These are phyloP conservation scores for Pharmacophagus antenor DNA, from an alignment of 2,888 invertebrate genomes.

Conservation along the genomic window DNA sequence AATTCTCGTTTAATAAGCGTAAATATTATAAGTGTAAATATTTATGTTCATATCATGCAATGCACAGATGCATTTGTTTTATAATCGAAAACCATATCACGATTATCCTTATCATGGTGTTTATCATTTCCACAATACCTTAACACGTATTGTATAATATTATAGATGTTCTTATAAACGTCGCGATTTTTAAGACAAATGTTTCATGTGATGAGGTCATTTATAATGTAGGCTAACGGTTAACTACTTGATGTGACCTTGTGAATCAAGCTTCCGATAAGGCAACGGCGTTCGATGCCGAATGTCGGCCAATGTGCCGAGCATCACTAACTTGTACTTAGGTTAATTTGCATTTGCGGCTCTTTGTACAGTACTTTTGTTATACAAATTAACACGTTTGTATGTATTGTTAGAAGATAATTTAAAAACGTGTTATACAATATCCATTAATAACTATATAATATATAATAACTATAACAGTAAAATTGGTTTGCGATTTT, in stretches of 20 bases:
- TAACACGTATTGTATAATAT: constrained; percentile 2
- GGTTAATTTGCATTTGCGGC: constrained; percentile 24
- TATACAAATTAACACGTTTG: constrained; percentile 8
- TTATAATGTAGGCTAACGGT: constrained; percentile 60
- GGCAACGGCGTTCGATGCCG: constrained; percentile 52
- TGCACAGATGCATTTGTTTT: constrained; percentile 16
- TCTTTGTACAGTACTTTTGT: constrained; percentile 21
- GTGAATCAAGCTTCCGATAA: constrained; percentile 73
- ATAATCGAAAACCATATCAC: constrained; percentile 4
- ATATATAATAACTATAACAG: no score
- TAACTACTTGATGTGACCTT: constrained; percentile 67
- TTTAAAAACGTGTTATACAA: background rate
- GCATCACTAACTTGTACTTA: constrained; percentile 22
- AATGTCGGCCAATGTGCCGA: constrained; percentile 45
- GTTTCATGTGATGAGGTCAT: constrained; percentile 66
- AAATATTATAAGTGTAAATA: background rate
- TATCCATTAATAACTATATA: background rate
- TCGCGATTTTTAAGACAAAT: constrained; percentile 34
- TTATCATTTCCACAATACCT: constrained; percentile 16
- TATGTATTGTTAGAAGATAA: background rate
- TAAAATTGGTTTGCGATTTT: no score
- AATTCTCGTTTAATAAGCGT: no score
- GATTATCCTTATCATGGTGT: constrained; percentile 6
- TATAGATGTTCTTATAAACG: constrained; percentile 1
- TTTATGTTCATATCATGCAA: background rate